Conservation (phyloP, 2,113 vertebrate genomes). For the Carassius carassius region DNA sequence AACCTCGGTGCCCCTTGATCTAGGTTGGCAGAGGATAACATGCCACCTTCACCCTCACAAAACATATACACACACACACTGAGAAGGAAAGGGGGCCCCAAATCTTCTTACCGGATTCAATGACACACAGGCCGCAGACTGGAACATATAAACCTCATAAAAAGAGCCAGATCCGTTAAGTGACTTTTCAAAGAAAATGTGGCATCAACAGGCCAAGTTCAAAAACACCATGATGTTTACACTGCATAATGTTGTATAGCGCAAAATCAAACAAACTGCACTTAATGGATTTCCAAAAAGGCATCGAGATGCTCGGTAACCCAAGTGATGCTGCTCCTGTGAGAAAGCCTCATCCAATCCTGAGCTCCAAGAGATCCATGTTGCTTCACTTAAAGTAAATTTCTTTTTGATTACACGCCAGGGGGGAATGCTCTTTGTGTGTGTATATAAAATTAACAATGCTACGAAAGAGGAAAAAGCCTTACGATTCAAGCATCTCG, state of each 20-base stretch:
- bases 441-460: slow-evolving; percentile 13
- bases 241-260: slow-evolving; percentile 42
- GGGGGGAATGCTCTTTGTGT: neutral
- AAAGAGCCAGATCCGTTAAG: slow-evolving; percentile 25
- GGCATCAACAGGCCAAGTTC: slow-evolving; percentile 19
- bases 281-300: slow-evolving; percentile 29
- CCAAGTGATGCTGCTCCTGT: slow-evolving; percentile 4
- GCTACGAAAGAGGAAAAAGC: slow-evolving; percentile 12
- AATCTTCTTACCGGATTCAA: slow-evolving; percentile 42
- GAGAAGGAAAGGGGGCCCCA: slow-evolving; percentile 41
- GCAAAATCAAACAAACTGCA: slow-evolving; percentile 46
- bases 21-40: slow-evolving; percentile 61
- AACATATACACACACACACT: slow-evolving; percentile 45
- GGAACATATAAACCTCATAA: slow-evolving; percentile 33
- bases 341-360: slow-evolving; percentile 6
- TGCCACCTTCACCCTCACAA: slow-evolving; percentile 57
- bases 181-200: slow-evolving; percentile 40
- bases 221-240: slow-evolving; percentile 48
- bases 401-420: slow-evolving; percentile 19
- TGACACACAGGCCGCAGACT: slow-evolving; percentile 48
- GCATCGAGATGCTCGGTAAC: slow-evolving; percentile 14
- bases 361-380: slow-evolving; percentile 2
- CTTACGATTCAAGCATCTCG: slow-evolving; percentile 20
- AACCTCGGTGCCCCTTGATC: slow-evolving; percentile 54
- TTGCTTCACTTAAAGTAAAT: slow-evolving; percentile 46